Base-by-base conservation (phyloP, 2,888 invertebrate genomes). In the Amphipoea oculea region DNA sequence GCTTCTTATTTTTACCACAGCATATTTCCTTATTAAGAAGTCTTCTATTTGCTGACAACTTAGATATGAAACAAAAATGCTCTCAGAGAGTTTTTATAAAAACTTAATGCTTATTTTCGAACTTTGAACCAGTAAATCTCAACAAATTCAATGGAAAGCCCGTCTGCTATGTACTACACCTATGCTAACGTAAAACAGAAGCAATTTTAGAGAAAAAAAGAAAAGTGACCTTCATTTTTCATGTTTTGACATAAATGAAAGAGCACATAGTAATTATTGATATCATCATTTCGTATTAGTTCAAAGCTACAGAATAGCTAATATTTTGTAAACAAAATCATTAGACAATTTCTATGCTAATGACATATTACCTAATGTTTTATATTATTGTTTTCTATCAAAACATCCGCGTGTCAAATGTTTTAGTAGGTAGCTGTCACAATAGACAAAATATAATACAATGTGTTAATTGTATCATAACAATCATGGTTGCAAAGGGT, bases 341-440 rank as follows among this genome's bases (percentile, higher is more conserved):
- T 12, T 6, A 57, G 11, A 23, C n/a, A 75, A 14, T 40, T 73
- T 63, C 40, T 57, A 40, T 54, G 3, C 4, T 66, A 36, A 2
- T 48, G 57, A 45, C 45, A 57, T 72, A 63, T 4, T 12, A 14
- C 5, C 4, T 40, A 40, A 40, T 20, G n/a, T 67, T 83, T 82
- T n/a, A 14, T 66, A 40, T 29, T 65, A 40, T 60, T 76, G 67
- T 69, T 77, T 72, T 62, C 14, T 42, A 62, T 1, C 62, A 65
- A 72, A 73, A 74, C 85, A 81, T 63, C n/a, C 36, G n/a, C 14
- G 0, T 54, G 66, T 17, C 48, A 14, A 57, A 51, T 76, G 73
- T 76, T 83, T 68, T 40, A 76, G 17, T 70, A 73, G 81, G 17
- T 70, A 73, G 63, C 29, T 71, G 29, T 57, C 36, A 60, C 60